phyloP scores from a whole-genome alignment of 1,140 invertebrate species.

The Agrypnia vestita region DNA sequence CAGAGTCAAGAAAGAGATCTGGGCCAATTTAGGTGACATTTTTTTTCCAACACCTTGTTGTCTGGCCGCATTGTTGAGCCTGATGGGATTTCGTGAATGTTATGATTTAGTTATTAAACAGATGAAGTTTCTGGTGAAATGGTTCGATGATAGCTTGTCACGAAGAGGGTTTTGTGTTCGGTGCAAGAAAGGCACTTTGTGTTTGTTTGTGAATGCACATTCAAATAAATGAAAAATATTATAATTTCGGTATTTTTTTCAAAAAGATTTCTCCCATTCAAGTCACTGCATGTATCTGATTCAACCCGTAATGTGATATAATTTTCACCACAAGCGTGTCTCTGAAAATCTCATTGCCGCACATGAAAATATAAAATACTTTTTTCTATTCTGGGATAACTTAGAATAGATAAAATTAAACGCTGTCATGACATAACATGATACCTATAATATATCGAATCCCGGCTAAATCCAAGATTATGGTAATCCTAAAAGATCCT shows the following conservation, averaged over 20 bases:
- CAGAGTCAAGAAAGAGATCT: conserved; percentile 6
- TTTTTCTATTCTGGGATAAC: too few species aligned
- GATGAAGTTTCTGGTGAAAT: conserved; percentile 22
- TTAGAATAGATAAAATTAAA: too few species aligned
- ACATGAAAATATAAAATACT: too few species aligned
- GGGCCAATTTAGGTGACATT: conserved; percentile 41
- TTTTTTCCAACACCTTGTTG: conserved; percentile 1
- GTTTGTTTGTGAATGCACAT: conserved; percentile 28
- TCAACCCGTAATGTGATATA: too few species aligned
- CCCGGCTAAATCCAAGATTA: too few species aligned
- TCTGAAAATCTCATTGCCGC: too few species aligned
- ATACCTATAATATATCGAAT: too few species aligned
- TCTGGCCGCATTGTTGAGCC: conserved; percentile 6
- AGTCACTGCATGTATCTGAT: too few species aligned
- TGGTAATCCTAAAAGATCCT: too few species aligned
- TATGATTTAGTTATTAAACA: conserved; percentile 39
- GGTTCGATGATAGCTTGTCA: conserved; percentile 18
- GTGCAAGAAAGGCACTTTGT: conserved; percentile 1
- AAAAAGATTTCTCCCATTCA: too few species aligned
- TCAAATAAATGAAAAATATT: neutral
- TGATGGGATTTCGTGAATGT: conserved; percentile 6
- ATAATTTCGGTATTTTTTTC: neutral
- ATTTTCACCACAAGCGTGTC: too few species aligned
- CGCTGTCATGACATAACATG: too few species aligned
- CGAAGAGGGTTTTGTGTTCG: neutral